A percentile compares a stretch with the other conserved stretches of the same genome.
phyloP scores from a whole-genome alignment of 2,797 vertebrate species.

The Masticophis lateralis region DNA sequence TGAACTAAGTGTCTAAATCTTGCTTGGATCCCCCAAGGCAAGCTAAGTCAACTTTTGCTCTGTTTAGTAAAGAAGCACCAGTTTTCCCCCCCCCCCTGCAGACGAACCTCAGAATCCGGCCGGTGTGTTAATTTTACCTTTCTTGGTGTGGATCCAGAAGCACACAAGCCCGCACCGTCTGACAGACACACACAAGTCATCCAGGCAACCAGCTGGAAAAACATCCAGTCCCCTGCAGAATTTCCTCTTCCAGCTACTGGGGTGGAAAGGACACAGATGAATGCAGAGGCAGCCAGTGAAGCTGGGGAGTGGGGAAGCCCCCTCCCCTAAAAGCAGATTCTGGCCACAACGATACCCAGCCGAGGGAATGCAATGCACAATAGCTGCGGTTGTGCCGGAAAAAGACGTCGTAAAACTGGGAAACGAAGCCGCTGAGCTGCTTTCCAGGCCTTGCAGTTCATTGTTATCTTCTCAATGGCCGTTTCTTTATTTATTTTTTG shows the following conservation, averaged over 20 bases:
- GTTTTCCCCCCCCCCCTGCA: accelerated
- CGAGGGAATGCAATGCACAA: neutral
- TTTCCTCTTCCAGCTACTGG: neutral
- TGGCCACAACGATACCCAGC: neutral
- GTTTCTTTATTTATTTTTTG: neutral
- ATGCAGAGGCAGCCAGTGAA: neutral
- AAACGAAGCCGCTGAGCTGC: neutral
- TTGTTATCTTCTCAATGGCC: neutral
- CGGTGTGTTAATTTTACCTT: neutral
- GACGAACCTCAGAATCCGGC: accelerated
- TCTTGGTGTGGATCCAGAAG: neutral
- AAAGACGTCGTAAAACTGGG: neutral
- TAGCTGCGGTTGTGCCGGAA: too few species aligned
- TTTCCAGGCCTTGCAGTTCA: neutral
- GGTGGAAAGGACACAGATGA: neutral
- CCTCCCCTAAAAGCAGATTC: neutral
- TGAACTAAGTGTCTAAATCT: neutral
- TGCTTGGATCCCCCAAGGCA: neutral
- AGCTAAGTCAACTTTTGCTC: neutral
- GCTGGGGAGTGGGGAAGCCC: accelerated
- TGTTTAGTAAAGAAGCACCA: neutral
- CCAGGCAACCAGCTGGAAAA: neutral
- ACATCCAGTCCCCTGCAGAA: neutral
- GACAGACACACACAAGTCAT: too few species aligned
- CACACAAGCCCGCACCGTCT: too few species aligned